phyloP scores from a whole-genome alignment of 2,797 vertebrate species.

The Xiphorhynchus erythropygius region DNA sequence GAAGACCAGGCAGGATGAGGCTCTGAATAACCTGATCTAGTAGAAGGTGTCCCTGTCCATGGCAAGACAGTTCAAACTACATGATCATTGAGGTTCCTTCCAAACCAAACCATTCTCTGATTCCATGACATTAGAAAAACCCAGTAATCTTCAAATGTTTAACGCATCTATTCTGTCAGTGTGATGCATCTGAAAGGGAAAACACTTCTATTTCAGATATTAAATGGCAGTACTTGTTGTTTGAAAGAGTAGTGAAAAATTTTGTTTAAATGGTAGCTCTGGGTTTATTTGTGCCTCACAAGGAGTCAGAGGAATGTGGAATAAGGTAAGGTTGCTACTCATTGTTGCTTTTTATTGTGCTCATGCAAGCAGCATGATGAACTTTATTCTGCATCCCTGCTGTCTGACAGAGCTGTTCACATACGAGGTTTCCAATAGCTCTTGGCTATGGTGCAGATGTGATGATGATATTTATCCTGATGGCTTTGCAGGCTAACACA shows the following conservation, averaged over 20 bases:
- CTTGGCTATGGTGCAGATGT: conserved; percentile 31
- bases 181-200: background rate
- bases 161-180: background rate
- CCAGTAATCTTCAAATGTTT: background rate
- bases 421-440: background rate
- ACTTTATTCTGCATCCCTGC: background rate
- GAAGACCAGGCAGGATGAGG: background rate
- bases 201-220: background rate
- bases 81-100: background rate
- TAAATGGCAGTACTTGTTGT: background rate
- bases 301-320: background rate
- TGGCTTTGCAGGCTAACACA: background rate
- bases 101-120: background rate
- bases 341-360: background rate
- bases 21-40: background rate
- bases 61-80: background rate
- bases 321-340: background rate
- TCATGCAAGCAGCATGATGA: background rate
- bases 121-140: background rate
- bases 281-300: background rate
- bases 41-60: background rate
- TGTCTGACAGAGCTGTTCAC: background rate
- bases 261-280: background rate
- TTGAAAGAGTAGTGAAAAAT: background rate
- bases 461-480: conserved; percentile 12